phyloP scores from a whole-genome alignment of 92 coral and sea anemone genomes.

The Chrysogorgia sp. region DNA sequence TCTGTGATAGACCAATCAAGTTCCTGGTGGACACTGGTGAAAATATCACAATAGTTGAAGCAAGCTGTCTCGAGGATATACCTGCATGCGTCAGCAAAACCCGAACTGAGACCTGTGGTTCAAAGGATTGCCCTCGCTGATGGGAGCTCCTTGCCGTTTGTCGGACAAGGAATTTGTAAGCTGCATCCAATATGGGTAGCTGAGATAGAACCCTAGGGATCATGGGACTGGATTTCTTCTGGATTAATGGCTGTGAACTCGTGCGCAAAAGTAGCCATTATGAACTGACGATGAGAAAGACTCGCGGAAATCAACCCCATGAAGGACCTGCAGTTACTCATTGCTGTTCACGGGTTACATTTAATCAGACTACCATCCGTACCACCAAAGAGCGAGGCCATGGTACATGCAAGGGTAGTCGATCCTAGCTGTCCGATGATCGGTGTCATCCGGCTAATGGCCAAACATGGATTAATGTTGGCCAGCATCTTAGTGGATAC shows the following conservation, averaged over 20 bases:
- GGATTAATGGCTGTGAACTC: conserved; percentile 50
- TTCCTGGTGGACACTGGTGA: conserved; percentile 62
- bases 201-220: conserved; percentile 55
- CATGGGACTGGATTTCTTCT: conserved; percentile 53
- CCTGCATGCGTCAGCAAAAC: not conserved
- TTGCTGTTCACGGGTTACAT: conserved; percentile 31
- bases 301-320: not conserved
- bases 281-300: conserved; percentile 38
- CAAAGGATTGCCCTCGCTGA: conserved; percentile 52
- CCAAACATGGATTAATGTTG: conserved; percentile 42
- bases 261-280: conserved; percentile 35
- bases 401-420: conserved; percentile 49
- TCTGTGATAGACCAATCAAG: conserved; percentile 46
- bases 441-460: conserved; percentile 37
- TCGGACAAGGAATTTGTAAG: conserved; percentile 36
- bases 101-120: conserved; percentile 12
- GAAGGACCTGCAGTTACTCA: conserved; percentile 15
- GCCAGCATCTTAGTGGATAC: conserved; percentile 58
- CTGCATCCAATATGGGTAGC: conserved; percentile 40
- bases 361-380: conserved; percentile 33
- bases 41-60: conserved; percentile 53
- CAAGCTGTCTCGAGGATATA: conserved; percentile 30
- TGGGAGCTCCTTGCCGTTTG: conserved; percentile 47
- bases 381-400: conserved; percentile 57
- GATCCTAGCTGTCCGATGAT: conserved; percentile 13